Evolutionary conservation across 2,113 vertebrate genomes (phyloP), one percentile per base, ranked within the genome.

Genomic region (Labeo catla): DNA sequence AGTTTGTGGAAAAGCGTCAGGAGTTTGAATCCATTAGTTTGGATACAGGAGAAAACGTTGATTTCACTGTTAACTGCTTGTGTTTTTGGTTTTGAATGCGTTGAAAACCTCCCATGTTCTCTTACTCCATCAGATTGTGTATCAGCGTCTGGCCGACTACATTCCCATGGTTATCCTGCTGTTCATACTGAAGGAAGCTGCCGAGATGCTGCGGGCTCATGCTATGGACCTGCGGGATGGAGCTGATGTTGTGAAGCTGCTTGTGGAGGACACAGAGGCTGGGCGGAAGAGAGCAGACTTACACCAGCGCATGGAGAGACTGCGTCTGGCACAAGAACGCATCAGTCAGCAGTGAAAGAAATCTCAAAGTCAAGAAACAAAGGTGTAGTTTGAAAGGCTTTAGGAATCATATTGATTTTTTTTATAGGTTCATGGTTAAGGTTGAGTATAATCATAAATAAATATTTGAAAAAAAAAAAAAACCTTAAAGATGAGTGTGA

Each of bases 101-200:
- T 21, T 81, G 36, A 65, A 83, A 61, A 36, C 2, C 11, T 34
- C 16, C 12, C 39, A 39, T 77, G 23, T 72, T 63, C 73, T 82
- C 39, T 74, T 28, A n/a, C 15, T 87, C 23, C 16, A 39, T 74
- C 74, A 89, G 90, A 86, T 90, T 52, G 84, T 88, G 81, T 82
- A 86, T 84, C 89, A 90, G 74, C 89, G 88, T 11, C 70, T 90
- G 15, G 81, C 84, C n/a, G 90, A 90, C 85, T 86, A 84, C 21
- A 15, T 89, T 16, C 87, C 88, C 13, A 90, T 90, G 90, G 76
- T 90, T 28, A 87, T 89, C 19, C 68, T 83, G 34, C 39, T 85
- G 45, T 89, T 90, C 45, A 74, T 89, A 11, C 85, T 91, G 74
- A 84, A 90, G 23, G 83, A 91, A 68, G 78, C 86, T 21, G 76